phyloP scores from a whole-genome alignment of 1,140 invertebrate species.

The Trachymyrmex septentrionalis region DNA sequence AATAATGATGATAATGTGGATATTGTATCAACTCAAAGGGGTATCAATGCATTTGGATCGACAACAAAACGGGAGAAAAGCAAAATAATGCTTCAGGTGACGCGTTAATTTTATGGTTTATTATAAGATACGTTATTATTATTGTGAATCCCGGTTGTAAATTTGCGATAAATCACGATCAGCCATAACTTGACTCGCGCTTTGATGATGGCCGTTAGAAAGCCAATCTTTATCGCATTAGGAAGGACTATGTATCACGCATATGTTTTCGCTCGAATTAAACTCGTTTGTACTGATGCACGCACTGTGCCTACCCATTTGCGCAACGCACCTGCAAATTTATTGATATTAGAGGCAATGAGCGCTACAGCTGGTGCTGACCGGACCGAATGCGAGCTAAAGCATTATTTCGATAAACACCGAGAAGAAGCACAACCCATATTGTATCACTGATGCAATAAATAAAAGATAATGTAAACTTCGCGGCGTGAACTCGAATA shows the following conservation, averaged over 20 bases:
- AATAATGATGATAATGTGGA: slow-evolving; percentile 55
- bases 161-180: slow-evolving; percentile 9
- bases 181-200: background rate
- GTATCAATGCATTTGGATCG: slow-evolving; percentile 53
- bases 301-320: slow-evolving; percentile 64
- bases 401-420: slow-evolving; percentile 65
- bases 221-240: slow-evolving; percentile 45
- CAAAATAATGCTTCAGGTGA: slow-evolving; percentile 53
- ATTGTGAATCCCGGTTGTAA: background rate
- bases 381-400: slow-evolving; percentile 63
- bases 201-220: background rate
- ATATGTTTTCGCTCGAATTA: slow-evolving; percentile 64
- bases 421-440: slow-evolving; percentile 45
- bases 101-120: slow-evolving; percentile 44
- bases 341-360: slow-evolving; percentile 74
- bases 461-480: slow-evolving; percentile 61
- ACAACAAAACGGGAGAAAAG: slow-evolving; percentile 24
- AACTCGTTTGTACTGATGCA: slow-evolving; percentile 68
- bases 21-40: slow-evolving; percentile 63
- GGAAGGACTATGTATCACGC: background rate
- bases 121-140: slow-evolving; percentile 12
- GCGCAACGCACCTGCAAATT: slow-evolving; percentile 73
- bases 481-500: slow-evolving; percentile 37
- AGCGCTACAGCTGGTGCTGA: slow-evolving; percentile 72
- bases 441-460: slow-evolving; percentile 58